Evolutionary conservation across 2,888 invertebrate species (phyloP), one percentile per base, ranked within the genome.

Genomic region (Belgica antarctica): DNA sequence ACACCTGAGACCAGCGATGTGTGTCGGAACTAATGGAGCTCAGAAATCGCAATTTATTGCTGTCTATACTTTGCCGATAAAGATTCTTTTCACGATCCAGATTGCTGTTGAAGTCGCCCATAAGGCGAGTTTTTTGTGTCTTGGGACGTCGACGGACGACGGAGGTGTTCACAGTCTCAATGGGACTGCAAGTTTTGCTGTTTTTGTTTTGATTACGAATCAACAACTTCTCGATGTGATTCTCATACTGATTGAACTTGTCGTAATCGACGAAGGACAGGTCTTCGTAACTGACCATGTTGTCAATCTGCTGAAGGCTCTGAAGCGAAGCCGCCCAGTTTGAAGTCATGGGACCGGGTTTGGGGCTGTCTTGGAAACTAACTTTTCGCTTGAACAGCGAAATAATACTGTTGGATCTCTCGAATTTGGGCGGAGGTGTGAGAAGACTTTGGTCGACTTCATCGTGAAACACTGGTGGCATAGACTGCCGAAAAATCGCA

Each of bases 211-310:
- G 41, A 31, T 62, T 19, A 17, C 71, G 71, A 1, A 77, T 79
- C 12, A 79, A 72, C 70, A 76, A 77, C 2, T 76, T 76, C 65
- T 79, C 78, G 62, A 80, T 72, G 47, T 78, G 77, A 71, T 78
- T 77, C 73, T 80, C 80, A 68, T 82, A 82, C 70, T 79, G 78
- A 72, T 83, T 82, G 71, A 83, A 78, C 71, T 80, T 81, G 73
- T 84, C 84, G 72, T 84, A 84, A 75, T 84, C 81, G 57, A 84
- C 81, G 74, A 83, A 84, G 74, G 83, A 83, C 75, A 84, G 79
- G 73, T 84, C 83, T 72, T 83, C 81, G 75, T 84, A 84, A 76
- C 83, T 83, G 72, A 84, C 83, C 79, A 81, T 81, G 47, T 80
- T 80, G 74, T 84, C 84, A 71, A 80, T 83, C 73, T 84, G 83